These are phyloP conservation scores for Myoxocephalus aenaeus DNA, from an alignment of 2,797 vertebrate genomes.

Conservation along the genomic window DNA sequence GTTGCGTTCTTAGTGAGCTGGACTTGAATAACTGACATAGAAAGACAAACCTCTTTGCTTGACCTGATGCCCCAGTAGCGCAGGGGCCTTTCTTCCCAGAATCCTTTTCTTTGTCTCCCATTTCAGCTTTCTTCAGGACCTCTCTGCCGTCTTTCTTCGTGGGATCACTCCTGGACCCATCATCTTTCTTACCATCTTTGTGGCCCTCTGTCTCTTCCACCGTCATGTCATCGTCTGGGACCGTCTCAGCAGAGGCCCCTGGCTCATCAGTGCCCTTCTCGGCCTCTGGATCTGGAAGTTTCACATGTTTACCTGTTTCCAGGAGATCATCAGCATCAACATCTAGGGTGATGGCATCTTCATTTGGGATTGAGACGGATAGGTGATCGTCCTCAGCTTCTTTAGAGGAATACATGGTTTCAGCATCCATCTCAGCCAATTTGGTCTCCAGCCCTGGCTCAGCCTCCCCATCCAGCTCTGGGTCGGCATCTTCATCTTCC, in stretches of 20 bases:
- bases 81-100: constrained; percentile 99
- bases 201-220: constrained; percentile 90
- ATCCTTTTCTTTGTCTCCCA: constrained; percentile 99
- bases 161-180: constrained; percentile 91
- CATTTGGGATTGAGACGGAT: constrained; percentile 99
- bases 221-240: constrained; percentile 92
- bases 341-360: constrained; percentile 99
- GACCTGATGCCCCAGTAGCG: constrained; percentile 98
- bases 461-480: constrained; percentile 49
- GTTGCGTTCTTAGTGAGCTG: constrained; percentile 98
- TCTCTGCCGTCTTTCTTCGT: constrained; percentile 97
- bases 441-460: constrained; percentile 74
- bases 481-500: constrained; percentile 65
- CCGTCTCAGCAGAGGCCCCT: constrained; percentile 90
- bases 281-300: constrained; percentile 99
- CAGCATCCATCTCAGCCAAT: constrained; percentile 90
- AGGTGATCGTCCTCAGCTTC: constrained; percentile 99
- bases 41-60: constrained; percentile 99
- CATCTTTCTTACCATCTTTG: constrained; percentile 98
- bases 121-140: constrained; percentile 96
- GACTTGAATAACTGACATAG: constrained; percentile 99
- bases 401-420: constrained; percentile 92
- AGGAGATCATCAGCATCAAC: constrained; percentile 99
- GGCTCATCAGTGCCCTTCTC: constrained; percentile 94
- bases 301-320: constrained; percentile 99